Evolutionary conservation across 2,888 invertebrate genomes (phyloP).

Genomic region (Clanis bilineata): DNA sequence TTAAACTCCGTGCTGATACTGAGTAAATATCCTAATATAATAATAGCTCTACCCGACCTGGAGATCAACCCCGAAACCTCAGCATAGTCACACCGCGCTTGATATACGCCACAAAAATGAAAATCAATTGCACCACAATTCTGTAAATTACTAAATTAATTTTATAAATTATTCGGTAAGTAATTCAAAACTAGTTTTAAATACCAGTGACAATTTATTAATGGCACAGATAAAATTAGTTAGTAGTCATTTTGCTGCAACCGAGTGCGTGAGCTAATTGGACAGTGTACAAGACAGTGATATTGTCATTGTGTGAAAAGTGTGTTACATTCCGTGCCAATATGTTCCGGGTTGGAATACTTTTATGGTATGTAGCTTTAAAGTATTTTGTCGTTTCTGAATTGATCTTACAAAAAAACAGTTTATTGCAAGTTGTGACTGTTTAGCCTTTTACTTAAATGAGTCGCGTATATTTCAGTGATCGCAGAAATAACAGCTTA

Average conservation of each 20-base stretch:
- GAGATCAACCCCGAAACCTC: too few species aligned
- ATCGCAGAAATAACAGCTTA: too few species aligned
- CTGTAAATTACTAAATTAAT: not conserved
- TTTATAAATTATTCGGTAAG: not conserved
- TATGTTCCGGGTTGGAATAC: not conserved
- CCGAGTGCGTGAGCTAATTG: not conserved
- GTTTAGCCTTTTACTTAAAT: too few species aligned
- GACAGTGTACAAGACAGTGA: not conserved
- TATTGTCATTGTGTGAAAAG: not conserved
- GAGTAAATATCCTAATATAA: too few species aligned
- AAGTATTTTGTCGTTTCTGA: too few species aligned
- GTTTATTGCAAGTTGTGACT: too few species aligned
- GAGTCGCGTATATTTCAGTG: too few species aligned
- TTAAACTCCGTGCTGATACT: too few species aligned
- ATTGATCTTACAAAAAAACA: too few species aligned
- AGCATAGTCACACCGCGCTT: too few species aligned
- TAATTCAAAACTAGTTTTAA: not conserved
- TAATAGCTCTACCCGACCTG: too few species aligned
- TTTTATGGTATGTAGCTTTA: not conserved
- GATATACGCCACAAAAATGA: not conserved
- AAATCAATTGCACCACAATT: not conserved
- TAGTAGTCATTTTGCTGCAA: not conserved
- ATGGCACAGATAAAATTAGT: not conserved
- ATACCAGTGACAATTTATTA: not conserved
- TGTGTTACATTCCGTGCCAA: not conserved